phyloP scores from a whole-genome alignment of 2,113 vertebrate genomes.

The Castor canadensis region DNA sequence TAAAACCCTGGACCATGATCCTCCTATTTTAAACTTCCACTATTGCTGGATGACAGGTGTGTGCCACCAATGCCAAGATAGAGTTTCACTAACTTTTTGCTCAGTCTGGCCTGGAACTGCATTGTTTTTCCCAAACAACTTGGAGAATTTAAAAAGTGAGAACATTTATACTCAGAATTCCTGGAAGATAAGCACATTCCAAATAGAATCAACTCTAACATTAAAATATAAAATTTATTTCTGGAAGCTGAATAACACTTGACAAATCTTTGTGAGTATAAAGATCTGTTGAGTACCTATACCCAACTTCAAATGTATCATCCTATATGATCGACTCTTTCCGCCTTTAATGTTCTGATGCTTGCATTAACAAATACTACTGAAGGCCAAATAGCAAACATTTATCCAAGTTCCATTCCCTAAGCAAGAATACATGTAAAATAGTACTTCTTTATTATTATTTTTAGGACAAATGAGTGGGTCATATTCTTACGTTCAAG shows the following conservation, averaged over 20 bases:
- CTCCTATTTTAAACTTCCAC: no score
- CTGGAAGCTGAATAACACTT: neutral
- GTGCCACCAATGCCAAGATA: no score
- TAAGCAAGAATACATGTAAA: neutral
- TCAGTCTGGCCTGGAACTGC: no score
- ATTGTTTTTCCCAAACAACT: neutral
- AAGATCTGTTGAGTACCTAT: neutral
- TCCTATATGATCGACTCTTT: neutral
- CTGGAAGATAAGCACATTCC: neutral
- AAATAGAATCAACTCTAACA: neutral
- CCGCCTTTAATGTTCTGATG: neutral
- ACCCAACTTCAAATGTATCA: neutral
- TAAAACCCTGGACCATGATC: no score
- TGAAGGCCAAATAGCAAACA: neutral
- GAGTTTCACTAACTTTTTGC: no score
- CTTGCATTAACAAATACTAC: neutral
- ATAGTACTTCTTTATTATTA: neutral
- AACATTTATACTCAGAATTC: neutral
- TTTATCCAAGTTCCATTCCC: neutral
- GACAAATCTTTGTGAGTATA: neutral
- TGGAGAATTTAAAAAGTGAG: neutral
- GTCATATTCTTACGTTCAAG: neutral
- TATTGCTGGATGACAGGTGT: neutral
- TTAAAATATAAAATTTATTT: neutral
- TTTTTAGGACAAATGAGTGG: neutral